Base-by-base conservation (phyloP, 1,140 invertebrate species). In the Medauroidea extradentata region DNA sequence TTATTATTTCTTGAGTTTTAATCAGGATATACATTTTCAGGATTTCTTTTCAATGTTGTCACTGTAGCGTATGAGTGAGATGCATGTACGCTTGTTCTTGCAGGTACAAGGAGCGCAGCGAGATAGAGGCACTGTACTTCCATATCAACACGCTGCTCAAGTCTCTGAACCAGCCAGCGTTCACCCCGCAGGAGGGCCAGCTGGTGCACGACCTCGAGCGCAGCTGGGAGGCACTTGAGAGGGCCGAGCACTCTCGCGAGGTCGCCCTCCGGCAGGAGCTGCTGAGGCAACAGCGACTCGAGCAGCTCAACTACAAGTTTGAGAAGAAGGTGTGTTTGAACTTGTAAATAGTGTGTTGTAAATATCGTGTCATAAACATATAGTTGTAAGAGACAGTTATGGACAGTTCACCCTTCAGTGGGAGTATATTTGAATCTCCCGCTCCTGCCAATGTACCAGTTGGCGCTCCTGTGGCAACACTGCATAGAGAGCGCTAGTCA, bases 121-220 rank as follows among this genome's bases (percentile, higher is more conserved):
- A 98, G 78, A 93, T 99, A 63, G 97, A 99, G 79, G 96, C 92
- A 0, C 77, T 96, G 13, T 97, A 92, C 68, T 99, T 99, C 72
- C 89, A 94, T 70, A 97, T 99, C 66, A 98, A 99, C 73, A 96
- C 95, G 0, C 88, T 94, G 71, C 80, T 97, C 59, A 98, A 97
- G 72, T 93, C 95, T 1, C 77, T 98, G 53, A 89, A 92, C 61
- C 93, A 98, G 67, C 91, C 91, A 14, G 78, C 86, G 1, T 99
- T 96, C 73, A 82, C 81, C 3, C 96, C 96, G 3, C 87, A 91
- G 18, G 94, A 99, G 67, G 95, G 95, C 0, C 88, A 93, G 70
- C 78, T 89, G 56, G 87, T 97, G 5, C 91, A 96, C 67, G 94
- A 98, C 72, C 85, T 98, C 49, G 94, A 98, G 76, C 85, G 88